Conservation (phyloP, 2,797 vertebrate genomes). For the Thripadectes ignobilis region DNA sequence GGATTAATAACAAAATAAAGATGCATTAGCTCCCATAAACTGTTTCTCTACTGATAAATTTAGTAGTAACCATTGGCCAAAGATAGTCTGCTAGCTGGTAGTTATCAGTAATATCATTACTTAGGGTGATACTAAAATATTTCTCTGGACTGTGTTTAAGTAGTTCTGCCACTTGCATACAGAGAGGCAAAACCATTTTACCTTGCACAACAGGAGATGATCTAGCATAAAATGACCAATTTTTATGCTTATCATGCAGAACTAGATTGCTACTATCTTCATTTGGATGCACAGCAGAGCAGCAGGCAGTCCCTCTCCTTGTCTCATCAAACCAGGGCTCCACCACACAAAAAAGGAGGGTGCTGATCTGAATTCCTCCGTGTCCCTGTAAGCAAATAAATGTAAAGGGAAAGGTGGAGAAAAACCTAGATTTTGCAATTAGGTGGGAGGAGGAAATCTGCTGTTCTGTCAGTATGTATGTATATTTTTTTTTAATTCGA, state of each 20-base stretch:
- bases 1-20: slow-evolving; percentile 34
- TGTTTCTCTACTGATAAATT: slow-evolving; percentile 3
- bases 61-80: neutral
- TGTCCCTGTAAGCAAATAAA: neutral
- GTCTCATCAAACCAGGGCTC: neutral
- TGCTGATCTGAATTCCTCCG: neutral
- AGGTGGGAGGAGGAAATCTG: neutral
- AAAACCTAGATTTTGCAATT: neutral
- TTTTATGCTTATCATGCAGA: slow-evolving; percentile 52
- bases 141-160: neutral
- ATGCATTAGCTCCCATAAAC: neutral
- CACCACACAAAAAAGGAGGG: neutral
- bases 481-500: neutral
- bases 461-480: neutral
- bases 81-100: neutral
- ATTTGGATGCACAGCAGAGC: neutral
- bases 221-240: slow-evolving; percentile 18
- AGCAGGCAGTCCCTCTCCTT: neutral
- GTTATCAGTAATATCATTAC: neutral
- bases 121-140: neutral
- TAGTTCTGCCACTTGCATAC: neutral
- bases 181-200: neutral
- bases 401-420: neutral
- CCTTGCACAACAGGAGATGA: slow-evolving; percentile 20
- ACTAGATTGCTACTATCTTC: neutral